Evolutionary conservation across 2,113 vertebrate species (phyloP).

Genomic region (Mugil cephalus): DNA sequence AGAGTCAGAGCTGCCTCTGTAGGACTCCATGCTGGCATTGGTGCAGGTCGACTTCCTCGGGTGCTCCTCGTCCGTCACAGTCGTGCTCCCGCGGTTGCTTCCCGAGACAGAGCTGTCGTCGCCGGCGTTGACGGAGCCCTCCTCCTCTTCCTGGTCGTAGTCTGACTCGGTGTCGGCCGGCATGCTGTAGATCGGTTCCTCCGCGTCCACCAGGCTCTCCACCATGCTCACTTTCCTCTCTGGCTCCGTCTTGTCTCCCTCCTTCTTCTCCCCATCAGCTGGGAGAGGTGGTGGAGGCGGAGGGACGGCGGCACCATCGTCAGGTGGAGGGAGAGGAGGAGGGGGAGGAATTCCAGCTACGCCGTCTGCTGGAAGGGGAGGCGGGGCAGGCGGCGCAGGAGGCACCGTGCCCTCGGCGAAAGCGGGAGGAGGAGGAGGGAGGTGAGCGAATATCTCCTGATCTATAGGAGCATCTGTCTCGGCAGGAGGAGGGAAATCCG

Average conservation of each 20-base stretch:
- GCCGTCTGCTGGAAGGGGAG: constrained; percentile 31
- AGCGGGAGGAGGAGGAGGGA: constrained; percentile 84
- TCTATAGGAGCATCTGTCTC: constrained; percentile 77
- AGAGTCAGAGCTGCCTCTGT: constrained; percentile 91
- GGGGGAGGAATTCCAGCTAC: constrained; percentile 46
- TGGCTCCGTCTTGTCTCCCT: constrained; percentile 35
- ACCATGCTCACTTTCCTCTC: constrained; percentile 81
- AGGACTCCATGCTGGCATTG: constrained; percentile 88
- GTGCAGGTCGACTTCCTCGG: constrained; percentile 89
- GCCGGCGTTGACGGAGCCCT: constrained; percentile 83
- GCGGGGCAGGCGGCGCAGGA: constrained; percentile 46
- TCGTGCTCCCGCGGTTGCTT: constrained; percentile 81
- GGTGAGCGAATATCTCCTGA: constrained; percentile 81
- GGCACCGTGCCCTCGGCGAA: constrained; percentile 81
- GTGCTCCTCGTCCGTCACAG: constrained; percentile 83
- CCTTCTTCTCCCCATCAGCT: constrained; percentile 54
- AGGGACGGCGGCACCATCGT: constrained; percentile 30
- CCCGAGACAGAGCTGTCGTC: constrained; percentile 80
- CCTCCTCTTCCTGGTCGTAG: constrained; percentile 92
- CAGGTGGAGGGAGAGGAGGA: constrained; percentile 56
- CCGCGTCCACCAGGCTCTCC: constrained; percentile 82
- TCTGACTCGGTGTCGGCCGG: constrained; percentile 90
- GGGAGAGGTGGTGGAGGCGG: constrained; percentile 48
- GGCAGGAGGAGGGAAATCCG: constrained; percentile 81
- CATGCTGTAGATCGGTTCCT: constrained; percentile 88